Percentiles rank a stretch among this genome's conserved stretches.
Evolutionary conservation across 2,113 vertebrate species (phyloP).

Genomic region (Rhinoptilus africanus): DNA sequence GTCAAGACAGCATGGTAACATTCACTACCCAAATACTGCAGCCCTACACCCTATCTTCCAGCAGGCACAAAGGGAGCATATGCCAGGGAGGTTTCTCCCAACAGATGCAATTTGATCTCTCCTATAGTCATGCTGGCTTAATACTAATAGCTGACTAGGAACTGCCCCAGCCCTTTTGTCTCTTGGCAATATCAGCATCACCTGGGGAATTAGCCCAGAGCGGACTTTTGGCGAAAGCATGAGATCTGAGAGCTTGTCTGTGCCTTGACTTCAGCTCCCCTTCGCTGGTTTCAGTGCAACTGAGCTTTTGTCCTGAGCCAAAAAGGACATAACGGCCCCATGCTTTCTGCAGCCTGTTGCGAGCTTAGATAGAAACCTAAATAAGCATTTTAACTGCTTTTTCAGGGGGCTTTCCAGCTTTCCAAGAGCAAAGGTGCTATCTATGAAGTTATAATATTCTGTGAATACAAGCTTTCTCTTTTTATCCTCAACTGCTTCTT

Average conservation of each 20-base stretch:
- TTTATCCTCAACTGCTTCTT: neutral
- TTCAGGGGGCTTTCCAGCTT: neutral
- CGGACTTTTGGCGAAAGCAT: neutral
- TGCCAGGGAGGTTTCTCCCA: neutral
- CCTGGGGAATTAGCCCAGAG: neutral
- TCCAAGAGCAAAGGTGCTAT: neutral
- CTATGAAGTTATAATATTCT: neutral
- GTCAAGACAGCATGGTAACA: neutral
- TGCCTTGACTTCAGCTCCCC: neutral
- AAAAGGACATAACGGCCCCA: neutral
- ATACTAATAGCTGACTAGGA: neutral
- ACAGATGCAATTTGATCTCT: neutral
- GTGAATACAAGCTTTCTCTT: neutral
- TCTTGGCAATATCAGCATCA: neutral
- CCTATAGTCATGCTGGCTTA: neutral
- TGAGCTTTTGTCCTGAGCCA: neutral
- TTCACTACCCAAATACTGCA: neutral
- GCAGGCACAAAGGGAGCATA: neutral
- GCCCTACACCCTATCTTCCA: neutral
- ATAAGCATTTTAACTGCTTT: neutral
- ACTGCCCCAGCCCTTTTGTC: neutral
- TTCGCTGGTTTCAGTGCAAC: neutral
- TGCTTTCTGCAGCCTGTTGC: neutral
- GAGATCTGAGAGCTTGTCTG: neutral
- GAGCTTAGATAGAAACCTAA: neutral